Conservation (phyloP, 2,888 invertebrate species). For the Caenorhabditis sp. region DNA sequence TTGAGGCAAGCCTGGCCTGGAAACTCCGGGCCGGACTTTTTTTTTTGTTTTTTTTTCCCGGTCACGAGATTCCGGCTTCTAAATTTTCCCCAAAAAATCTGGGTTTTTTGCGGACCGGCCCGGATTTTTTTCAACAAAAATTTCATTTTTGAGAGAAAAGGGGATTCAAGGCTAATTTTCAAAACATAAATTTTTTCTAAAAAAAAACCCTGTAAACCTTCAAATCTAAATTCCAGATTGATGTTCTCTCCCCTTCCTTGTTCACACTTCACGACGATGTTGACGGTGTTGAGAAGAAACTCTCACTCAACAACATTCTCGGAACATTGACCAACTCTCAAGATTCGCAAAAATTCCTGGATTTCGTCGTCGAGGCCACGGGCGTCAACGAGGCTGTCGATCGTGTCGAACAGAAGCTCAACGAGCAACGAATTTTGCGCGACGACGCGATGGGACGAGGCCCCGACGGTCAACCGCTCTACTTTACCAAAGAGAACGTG, state of each 20-base stretch:
- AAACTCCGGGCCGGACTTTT: too few relatives aligned
- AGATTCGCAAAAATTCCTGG: constrained; percentile 32
- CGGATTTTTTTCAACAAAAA: too few relatives aligned
- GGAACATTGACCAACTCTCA: constrained; percentile 2
- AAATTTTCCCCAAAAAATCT: too few relatives aligned
- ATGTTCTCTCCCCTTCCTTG: constrained; percentile 25
- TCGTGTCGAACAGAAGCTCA: constrained; percentile 33
- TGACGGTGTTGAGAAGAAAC: constrained; percentile 18
- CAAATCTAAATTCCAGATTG: too few relatives aligned
- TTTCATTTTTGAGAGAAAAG: too few relatives aligned
- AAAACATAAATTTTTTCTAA: too few relatives aligned
- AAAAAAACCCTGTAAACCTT: too few relatives aligned
- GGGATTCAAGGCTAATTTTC: too few relatives aligned
- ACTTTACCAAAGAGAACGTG: constrained; percentile 61
- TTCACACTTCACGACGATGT: constrained; percentile 35
- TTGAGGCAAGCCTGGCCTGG: too few relatives aligned
- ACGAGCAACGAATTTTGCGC: constrained; percentile 3
- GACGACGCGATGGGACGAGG: constrained; percentile 12
- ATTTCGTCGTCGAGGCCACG: constrained; percentile 33
- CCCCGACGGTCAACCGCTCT: constrained; percentile 46
- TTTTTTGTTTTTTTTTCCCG: too few relatives aligned
- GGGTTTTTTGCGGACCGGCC: too few relatives aligned
- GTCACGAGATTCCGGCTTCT: too few relatives aligned
- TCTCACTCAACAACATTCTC: constrained; percentile 16
- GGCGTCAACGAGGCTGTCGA: constrained; percentile 36